A percentile compares a stretch with the other conserved stretches of the same genome.
These are phyloP conservation scores for Neostethus bicornis DNA, from an alignment of 2,797 vertebrate genomes.

Conservation along the genomic window DNA sequence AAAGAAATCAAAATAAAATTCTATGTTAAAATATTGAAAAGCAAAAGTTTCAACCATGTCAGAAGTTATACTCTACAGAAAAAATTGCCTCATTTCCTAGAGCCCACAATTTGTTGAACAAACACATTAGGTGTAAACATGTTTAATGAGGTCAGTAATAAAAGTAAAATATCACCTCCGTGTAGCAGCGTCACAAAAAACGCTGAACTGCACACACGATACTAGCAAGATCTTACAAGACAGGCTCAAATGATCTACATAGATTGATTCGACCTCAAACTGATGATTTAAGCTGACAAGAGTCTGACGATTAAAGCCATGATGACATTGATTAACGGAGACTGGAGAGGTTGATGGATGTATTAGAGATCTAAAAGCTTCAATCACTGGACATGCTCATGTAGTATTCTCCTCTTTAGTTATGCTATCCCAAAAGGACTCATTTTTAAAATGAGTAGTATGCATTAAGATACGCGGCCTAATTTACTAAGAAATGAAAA, in stretches of 20 bases:
- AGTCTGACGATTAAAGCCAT: conserved; percentile 54
- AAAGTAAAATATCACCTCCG: conserved; percentile 1
- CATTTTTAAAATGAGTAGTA: too few species aligned
- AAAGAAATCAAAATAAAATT: too few species aligned
- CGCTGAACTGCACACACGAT: conserved; percentile 22
- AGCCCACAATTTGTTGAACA: not conserved
- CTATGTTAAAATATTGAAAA: too few species aligned
- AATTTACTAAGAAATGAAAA: too few species aligned
- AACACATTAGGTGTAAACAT: conserved; percentile 3
- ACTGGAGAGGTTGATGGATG: conserved; percentile 61
- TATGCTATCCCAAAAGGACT: conserved; percentile 31
- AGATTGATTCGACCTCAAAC: conserved; percentile 62
- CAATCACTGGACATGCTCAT: conserved; percentile 46
- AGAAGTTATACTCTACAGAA: not conserved
- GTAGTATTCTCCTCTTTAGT: conserved; percentile 21
- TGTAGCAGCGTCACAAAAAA: conserved; percentile 3
- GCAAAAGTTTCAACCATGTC: too few species aligned
- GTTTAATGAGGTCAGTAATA: conserved; percentile 5
- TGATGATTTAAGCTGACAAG: conserved; percentile 66
- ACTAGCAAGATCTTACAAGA: conserved; percentile 45
- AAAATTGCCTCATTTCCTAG: conserved; percentile 3
- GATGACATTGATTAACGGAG: conserved; percentile 69
- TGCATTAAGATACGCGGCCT: too few species aligned
- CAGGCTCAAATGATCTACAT: conserved; percentile 53
- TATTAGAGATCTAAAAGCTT: conserved; percentile 60